Evolutionary conservation across 2,888 invertebrate genomes (phyloP).

Genomic region (Hyposoter dolosus): DNA sequence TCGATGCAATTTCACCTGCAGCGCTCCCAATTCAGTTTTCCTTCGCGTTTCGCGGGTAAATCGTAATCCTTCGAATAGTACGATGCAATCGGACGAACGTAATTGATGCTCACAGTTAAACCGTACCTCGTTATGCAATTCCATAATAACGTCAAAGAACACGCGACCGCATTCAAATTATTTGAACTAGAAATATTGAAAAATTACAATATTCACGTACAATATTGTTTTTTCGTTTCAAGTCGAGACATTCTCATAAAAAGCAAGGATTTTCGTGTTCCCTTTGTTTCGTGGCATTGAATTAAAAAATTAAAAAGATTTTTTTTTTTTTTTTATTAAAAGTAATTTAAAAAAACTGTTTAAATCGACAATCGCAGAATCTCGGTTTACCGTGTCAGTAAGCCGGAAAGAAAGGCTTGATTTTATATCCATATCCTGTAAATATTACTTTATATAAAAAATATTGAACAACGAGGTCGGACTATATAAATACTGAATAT

Average conservation of each 20-base stretch:
- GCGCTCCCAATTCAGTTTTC: neutral
- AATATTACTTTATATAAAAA: conserved; percentile 54
- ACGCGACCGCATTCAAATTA: conserved; percentile 12
- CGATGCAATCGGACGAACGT: conserved; percentile 26
- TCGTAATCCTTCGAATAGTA: conserved; percentile 28
- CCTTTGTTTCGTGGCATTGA: neutral
- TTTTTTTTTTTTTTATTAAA: neutral
- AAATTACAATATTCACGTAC: conserved; percentile 1
- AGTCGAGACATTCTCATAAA: neutral
- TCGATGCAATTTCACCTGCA: conserved; percentile 42
- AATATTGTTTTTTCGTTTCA: neutral
- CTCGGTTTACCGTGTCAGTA: neutral
- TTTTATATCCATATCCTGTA: conserved; percentile 36
- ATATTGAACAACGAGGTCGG: conserved; percentile 36
- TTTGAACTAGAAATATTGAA: neutral
- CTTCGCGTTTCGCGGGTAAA: neutral
- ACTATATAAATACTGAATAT: conserved; percentile 42
- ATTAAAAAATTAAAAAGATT: neutral
- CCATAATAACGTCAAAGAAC: conserved; percentile 18
- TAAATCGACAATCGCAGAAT: neutral
- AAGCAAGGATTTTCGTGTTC: too few relatives aligned
- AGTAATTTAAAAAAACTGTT: neutral
- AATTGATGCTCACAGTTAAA: conserved; percentile 32
- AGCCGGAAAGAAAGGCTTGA: neutral
- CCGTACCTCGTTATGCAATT: conserved; percentile 7